phyloP scores from a whole-genome alignment of 2,888 invertebrate genomes.

The Adelphocoris suturalis region DNA sequence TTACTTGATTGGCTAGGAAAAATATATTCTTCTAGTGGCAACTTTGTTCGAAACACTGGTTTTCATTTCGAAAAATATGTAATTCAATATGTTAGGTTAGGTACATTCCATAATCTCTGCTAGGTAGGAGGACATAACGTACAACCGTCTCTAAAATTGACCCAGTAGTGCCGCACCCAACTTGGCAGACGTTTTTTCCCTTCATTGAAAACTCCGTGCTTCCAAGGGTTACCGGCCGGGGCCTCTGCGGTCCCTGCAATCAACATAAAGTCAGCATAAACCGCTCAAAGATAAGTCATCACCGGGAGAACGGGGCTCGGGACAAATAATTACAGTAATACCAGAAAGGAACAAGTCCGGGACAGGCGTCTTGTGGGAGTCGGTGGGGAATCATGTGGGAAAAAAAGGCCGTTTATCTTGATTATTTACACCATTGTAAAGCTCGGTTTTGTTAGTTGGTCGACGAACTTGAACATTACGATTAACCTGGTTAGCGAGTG shows the following conservation, averaged over 20 bases:
- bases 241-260: neutral
- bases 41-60: too few relatives aligned
- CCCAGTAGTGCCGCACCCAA: too few relatives aligned
- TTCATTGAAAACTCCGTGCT: too few relatives aligned
- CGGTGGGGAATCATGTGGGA: conserved; percentile 29
- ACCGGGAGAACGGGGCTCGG: neutral
- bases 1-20: too few relatives aligned
- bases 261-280: conserved; percentile 45
- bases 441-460: neutral
- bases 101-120: too few relatives aligned
- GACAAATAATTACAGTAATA: conserved; percentile 53
- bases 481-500: neutral
- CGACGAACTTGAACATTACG: neutral
- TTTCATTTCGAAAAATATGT: too few relatives aligned
- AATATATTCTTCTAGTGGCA: too few relatives aligned
- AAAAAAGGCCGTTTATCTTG: conserved; percentile 45
- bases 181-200: too few relatives aligned
- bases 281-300: conserved; percentile 38
- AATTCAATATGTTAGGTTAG: too few relatives aligned
- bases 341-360: neutral
- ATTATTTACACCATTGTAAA: conserved; percentile 54
- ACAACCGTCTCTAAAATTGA: too few relatives aligned
- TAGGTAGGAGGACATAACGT: too few relatives aligned
- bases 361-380: neutral
- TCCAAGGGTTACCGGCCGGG: neutral